phyloP scores from a whole-genome alignment of 2,888 invertebrate genomes.

The Acrocyrtus sp. region DNA sequence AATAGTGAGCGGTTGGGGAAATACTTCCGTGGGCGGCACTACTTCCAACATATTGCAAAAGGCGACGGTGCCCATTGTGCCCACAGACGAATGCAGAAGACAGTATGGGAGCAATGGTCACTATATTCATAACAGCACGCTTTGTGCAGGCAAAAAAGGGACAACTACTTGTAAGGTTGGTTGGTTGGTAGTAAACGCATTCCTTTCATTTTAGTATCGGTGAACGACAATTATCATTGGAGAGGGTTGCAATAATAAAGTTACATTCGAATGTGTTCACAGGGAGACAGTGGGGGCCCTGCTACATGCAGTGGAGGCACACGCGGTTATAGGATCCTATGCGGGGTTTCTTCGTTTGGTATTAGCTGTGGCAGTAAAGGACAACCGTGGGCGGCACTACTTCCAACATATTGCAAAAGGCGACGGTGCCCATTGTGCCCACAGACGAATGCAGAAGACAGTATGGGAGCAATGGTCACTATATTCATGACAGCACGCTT shows the following conservation, averaged over 20 bases:
- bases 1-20: no score
- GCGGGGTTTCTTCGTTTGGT: constrained; percentile 40
- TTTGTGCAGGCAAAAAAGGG: constrained; percentile 46
- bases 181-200: no score
- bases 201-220: no score
- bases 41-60: constrained; percentile 29
- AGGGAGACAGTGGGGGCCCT: constrained; percentile 18
- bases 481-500: constrained; percentile 39
- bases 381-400: not conserved
- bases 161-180: constrained; percentile 46
- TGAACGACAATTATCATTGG: not conserved
- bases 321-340: not conserved
- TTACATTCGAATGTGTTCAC: not conserved
- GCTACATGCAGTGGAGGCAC: not conserved
- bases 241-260: not conserved
- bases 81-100: constrained; percentile 9
- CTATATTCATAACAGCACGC: constrained; percentile 37
- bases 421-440: constrained; percentile 23
- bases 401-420: constrained; percentile 29
- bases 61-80: constrained; percentile 26
- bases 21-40: not conserved
- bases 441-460: constrained; percentile 9
- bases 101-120: constrained; percentile 23
- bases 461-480: constrained; percentile 26
- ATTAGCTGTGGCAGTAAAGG: constrained; percentile 46